Conservation (phyloP, 2,113 vertebrate species). For the Stigmatopora argus region DNA sequence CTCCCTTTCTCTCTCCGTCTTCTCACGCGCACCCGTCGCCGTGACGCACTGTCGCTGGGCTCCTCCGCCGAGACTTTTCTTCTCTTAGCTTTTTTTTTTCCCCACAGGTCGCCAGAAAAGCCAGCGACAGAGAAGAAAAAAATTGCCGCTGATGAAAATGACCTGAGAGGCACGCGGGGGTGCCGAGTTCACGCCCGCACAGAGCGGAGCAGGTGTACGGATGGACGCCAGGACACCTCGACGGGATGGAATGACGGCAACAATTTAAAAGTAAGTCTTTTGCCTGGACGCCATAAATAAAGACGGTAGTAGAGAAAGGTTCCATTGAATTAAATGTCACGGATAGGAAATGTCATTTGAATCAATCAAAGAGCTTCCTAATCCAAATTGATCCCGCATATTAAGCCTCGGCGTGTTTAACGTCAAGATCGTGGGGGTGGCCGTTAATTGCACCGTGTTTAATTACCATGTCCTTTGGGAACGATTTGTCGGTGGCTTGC, state of each 20-base stretch:
- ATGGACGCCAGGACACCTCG: constrained; percentile 2
- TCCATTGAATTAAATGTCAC: too few relatives aligned
- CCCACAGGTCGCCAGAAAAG: too few relatives aligned
- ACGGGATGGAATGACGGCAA: constrained; percentile 26
- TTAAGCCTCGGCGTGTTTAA: too few relatives aligned
- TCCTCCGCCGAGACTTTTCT: constrained; percentile 8
- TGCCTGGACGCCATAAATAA: not conserved
- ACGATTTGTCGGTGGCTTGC: not conserved
- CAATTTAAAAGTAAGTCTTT: constrained; percentile 45
- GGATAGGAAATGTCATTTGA: too few relatives aligned
- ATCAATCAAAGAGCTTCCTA: too few relatives aligned
- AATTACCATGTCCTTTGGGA: not conserved
- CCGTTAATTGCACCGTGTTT: too few relatives aligned
- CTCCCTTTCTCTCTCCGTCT: not conserved
- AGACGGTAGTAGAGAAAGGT: too few relatives aligned
- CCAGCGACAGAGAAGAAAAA: not conserved
- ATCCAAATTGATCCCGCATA: too few relatives aligned
- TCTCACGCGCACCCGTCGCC: constrained; percentile 14
- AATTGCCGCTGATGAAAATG: constrained; percentile 10
- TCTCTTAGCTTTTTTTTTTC: not conserved
- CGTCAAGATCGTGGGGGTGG: too few relatives aligned
- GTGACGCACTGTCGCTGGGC: not conserved
- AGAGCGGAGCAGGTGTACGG: constrained; percentile 50
- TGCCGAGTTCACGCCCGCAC: not conserved
- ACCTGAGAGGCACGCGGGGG: constrained; percentile 15